These are phyloP conservation scores for Paracanthobrama guichenoti DNA, from an alignment of 2,113 vertebrate species.

Conservation along the genomic window DNA sequence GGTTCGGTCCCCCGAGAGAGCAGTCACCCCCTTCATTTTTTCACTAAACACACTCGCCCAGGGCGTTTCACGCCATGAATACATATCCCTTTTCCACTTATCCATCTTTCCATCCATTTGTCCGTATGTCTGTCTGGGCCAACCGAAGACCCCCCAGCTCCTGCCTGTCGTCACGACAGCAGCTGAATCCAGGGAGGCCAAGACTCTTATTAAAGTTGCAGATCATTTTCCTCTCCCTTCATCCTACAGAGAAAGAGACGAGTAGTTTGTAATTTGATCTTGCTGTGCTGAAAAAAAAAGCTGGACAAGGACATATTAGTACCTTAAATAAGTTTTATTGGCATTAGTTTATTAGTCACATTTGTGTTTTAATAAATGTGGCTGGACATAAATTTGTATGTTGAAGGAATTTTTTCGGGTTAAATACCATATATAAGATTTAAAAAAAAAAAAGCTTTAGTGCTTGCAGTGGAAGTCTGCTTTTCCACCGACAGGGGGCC, in stretches of 20 bases:
- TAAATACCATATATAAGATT: neutral
- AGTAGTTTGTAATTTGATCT: slow-evolving; percentile 47
- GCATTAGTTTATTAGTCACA: neutral
- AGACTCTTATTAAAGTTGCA: slow-evolving; percentile 99
- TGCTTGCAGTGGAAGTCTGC: neutral
- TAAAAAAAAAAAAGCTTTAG: neutral
- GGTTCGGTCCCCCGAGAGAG: slow-evolving; percentile 25
- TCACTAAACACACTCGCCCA: slow-evolving; percentile 39
- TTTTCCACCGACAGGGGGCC: neutral
- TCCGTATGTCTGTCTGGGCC: slow-evolving; percentile 33
- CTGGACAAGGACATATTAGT: neutral
- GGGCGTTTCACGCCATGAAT: slow-evolving; percentile 27
- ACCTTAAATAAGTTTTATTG: neutral
- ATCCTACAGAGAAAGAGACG: slow-evolving; percentile 72
- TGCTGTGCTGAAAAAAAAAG: slow-evolving; percentile 10
- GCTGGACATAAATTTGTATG: neutral
- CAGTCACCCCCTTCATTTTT: slow-evolving; percentile 41
- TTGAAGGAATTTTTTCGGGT: neutral
- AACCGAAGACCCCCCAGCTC: slow-evolving; percentile 66
- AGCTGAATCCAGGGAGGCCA: slow-evolving; percentile 95
- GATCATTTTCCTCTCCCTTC: slow-evolving; percentile 93
- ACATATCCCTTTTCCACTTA: slow-evolving; percentile 26
- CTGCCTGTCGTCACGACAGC: slow-evolving; percentile 86
- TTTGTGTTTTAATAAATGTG: neutral
- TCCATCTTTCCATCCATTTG: slow-evolving; percentile 15